A percentile compares a stretch with the other conserved stretches of the same genome.
phyloP scores from a whole-genome alignment of 2,888 invertebrate genomes.

The Drosophila mettleri region DNA sequence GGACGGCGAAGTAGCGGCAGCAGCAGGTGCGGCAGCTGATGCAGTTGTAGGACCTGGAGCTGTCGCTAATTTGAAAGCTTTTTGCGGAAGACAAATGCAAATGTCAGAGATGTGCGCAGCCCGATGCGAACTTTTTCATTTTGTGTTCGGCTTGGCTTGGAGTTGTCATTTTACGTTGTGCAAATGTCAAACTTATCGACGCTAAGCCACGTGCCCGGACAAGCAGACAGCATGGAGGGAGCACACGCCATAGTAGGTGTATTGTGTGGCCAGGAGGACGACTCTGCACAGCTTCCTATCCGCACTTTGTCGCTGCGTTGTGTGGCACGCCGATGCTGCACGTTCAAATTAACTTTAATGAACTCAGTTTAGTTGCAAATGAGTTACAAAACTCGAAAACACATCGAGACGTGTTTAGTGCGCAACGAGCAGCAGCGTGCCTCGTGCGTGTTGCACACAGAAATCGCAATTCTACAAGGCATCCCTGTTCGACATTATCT shows the following conservation, averaged over 20 bases:
- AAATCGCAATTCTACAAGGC: slow-evolving; percentile 1
- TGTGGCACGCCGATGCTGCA: slow-evolving; percentile 77
- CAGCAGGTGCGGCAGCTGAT: neutral
- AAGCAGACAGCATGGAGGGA: slow-evolving; percentile 21
- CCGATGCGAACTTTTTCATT: slow-evolving; percentile 68
- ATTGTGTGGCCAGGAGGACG: slow-evolving; percentile 39
- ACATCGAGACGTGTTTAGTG: slow-evolving; percentile 78
- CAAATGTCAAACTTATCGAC: slow-evolving; percentile 79
- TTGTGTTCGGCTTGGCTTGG: slow-evolving; percentile 52
- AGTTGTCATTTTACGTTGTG: slow-evolving; percentile 78
- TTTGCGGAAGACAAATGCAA: slow-evolving; percentile 75
- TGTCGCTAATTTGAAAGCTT: slow-evolving; percentile 77
- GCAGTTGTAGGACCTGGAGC: slow-evolving; percentile 38
- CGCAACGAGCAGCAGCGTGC: slow-evolving; percentile 40
- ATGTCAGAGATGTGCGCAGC: slow-evolving; percentile 63
- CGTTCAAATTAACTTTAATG: slow-evolving; percentile 81
- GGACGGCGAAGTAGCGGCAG: neutral
- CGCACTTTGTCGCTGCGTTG: slow-evolving; percentile 26
- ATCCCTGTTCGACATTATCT: neutral
- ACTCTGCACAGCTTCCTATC: slow-evolving; percentile 2
- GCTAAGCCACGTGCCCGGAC: slow-evolving; percentile 67
- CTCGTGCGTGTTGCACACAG: slow-evolving; percentile 24
- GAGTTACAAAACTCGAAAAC: slow-evolving; percentile 80
- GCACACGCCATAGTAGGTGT: slow-evolving; percentile 19
- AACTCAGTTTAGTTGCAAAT: slow-evolving; percentile 80